Evolutionary conservation across 92 coral and sea anemone genomes (phyloP).

Genomic region (Parazoanthus darwini): DNA sequence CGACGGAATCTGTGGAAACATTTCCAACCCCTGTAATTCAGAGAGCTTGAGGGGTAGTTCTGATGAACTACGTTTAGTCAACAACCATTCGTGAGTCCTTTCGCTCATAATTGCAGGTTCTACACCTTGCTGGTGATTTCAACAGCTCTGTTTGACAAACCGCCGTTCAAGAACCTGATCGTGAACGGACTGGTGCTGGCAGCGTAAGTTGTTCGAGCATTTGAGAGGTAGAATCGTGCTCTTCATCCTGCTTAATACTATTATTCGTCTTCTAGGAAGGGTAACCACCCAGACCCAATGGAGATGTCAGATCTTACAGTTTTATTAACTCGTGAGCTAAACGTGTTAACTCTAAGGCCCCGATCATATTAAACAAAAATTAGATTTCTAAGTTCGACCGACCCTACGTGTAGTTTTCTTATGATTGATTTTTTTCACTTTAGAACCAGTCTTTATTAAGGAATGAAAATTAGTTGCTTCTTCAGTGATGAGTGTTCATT

Average conservation of each 20-base stretch:
- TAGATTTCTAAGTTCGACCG: too few relatives aligned
- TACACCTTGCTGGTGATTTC: slow-evolving; percentile 94
- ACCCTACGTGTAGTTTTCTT: background rate
- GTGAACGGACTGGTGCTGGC: slow-evolving; percentile 98
- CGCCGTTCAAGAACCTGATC: slow-evolving; percentile 98
- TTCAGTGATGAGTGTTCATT: too few relatives aligned
- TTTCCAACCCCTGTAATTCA: background rate
- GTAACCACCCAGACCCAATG: too few relatives aligned
- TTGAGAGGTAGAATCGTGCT: too few relatives aligned
- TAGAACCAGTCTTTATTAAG: background rate
- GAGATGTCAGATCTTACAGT: too few relatives aligned
- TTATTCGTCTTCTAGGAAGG: too few relatives aligned
- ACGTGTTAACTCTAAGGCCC: too few relatives aligned
- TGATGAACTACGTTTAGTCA: background rate
- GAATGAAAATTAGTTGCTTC: too few relatives aligned
- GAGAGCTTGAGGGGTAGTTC: background rate
- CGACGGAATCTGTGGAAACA: background rate
- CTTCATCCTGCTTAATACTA: too few relatives aligned
- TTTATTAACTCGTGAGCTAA: too few relatives aligned
- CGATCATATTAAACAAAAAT: too few relatives aligned
- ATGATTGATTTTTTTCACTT: background rate
- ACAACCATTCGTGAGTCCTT: background rate
- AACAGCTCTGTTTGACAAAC: slow-evolving; percentile 93
- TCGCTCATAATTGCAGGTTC: slow-evolving; percentile 62
- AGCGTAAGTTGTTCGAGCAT: slow-evolving; percentile 66